Evolutionary conservation across 2,888 invertebrate genomes (phyloP).

Genomic region (Nudaria mundana): DNA sequence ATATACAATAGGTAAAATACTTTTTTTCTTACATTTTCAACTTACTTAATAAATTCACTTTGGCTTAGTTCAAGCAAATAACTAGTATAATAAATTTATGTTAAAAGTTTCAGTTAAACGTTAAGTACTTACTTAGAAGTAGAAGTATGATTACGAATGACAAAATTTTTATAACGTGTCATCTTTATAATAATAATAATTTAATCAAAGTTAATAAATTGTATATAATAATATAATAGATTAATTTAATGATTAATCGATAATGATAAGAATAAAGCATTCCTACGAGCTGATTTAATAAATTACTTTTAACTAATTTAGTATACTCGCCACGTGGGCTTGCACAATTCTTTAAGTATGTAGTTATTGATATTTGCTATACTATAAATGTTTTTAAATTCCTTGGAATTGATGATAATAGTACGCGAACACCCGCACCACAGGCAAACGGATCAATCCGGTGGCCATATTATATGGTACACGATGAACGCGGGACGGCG

Average conservation of each 20-base stretch:
- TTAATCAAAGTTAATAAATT: constrained; percentile 82
- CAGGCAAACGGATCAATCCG: constrained; percentile 45
- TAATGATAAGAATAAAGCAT: constrained; percentile 83
- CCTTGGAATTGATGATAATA: constrained; percentile 69
- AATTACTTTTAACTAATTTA: constrained; percentile 85
- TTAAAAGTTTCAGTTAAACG: constrained; percentile 79
- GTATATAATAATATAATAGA: constrained; percentile 82
- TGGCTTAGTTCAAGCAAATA: constrained; percentile 82
- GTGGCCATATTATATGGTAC: constrained; percentile 59
- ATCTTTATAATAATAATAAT: constrained; percentile 80
- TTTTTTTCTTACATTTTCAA: constrained; percentile 78
- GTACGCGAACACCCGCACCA: constrained; percentile 62
- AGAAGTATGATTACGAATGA: constrained; percentile 82
- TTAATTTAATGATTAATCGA: constrained; percentile 81
- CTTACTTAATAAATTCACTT: constrained; percentile 82
- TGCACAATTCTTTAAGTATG: constrained; percentile 65
- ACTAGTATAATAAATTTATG: constrained; percentile 81
- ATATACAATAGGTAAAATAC: constrained; percentile 81
- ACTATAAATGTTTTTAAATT: constrained; percentile 73
- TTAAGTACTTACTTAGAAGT: constrained; percentile 80
- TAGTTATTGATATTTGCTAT: constrained; percentile 76
- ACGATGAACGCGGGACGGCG: constrained; percentile 76
- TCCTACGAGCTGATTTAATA: constrained; percentile 82
- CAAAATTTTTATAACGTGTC: constrained; percentile 81
- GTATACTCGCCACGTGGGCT: constrained; percentile 81